Conservation (phyloP, 2,113 vertebrate species). For the Octodon degus region DNA sequence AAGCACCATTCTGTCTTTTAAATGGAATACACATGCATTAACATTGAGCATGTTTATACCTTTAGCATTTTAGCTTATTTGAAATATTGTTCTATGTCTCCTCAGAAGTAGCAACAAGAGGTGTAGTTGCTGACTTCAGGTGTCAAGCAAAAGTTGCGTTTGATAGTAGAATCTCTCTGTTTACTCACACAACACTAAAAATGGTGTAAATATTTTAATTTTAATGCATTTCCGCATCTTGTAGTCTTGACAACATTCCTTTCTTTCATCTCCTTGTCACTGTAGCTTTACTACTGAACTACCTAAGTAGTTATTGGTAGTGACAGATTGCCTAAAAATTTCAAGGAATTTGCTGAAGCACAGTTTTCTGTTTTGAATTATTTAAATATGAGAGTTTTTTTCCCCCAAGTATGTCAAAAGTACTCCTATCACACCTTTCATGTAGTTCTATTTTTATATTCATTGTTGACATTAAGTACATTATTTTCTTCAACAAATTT, state of each 20-base stretch:
- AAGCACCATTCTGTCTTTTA: not conserved
- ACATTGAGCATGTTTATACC: not conserved
- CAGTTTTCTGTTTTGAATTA: not conserved
- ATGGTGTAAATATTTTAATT: not conserved
- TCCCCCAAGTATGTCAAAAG: not conserved
- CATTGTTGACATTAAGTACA: not conserved
- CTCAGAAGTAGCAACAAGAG: not conserved
- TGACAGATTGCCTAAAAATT: not conserved
- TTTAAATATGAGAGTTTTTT: not conserved
- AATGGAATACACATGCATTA: not conserved
- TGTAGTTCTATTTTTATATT: not conserved
- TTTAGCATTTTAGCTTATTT: not conserved
- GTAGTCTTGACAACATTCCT: not conserved
- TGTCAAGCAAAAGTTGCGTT: not conserved
- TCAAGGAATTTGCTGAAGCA: not conserved
- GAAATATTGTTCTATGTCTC: not conserved
- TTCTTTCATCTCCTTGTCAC: not conserved
- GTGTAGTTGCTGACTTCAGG: not conserved
- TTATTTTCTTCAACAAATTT: not conserved
- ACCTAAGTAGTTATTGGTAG: not conserved
- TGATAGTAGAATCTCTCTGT: not conserved
- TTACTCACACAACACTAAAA: rapidly evolving
- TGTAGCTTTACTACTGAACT: not conserved
- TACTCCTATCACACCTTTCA: not conserved
- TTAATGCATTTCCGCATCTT: not conserved